These are phyloP conservation scores for Diploptera punctata DNA, from an alignment of 2,888 invertebrate genomes.

Conservation along the genomic window DNA sequence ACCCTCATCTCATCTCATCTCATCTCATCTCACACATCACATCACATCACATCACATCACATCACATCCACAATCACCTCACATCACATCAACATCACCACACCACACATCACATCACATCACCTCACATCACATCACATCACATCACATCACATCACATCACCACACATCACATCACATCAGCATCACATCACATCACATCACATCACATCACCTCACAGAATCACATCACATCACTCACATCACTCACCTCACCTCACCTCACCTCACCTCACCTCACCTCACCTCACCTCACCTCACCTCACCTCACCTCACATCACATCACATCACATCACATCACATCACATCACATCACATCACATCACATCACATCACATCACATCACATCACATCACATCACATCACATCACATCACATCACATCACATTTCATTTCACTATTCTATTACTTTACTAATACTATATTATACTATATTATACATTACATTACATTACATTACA, in stretches of 20 bases:
- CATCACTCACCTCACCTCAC: not conserved
- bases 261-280: slow-evolving; percentile 13
- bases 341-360: not conserved
- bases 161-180: not conserved
- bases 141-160: not conserved
- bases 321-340: not conserved
- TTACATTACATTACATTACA: slow-evolving; percentile 6
- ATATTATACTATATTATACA: not conserved
- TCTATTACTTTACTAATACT: too few relatives aligned
- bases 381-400: not conserved
- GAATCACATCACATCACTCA: slow-evolving; percentile 7
- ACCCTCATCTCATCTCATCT: slow-evolving; percentile 14
- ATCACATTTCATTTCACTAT: not conserved
- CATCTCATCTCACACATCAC: slow-evolving; percentile 7
- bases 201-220: slow-evolving; percentile 7
- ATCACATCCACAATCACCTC: not conserved
- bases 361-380: not conserved
- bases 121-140: not conserved
- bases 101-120: not conserved
- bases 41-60: slow-evolving; percentile 3
- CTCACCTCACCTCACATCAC: not conserved
- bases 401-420: not conserved
- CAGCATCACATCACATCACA: not conserved
- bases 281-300: slow-evolving; percentile 1
- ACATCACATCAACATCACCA: not conserved